phyloP scores from a whole-genome alignment of 2,888 invertebrate species.

The Platycheirus albimanus region DNA sequence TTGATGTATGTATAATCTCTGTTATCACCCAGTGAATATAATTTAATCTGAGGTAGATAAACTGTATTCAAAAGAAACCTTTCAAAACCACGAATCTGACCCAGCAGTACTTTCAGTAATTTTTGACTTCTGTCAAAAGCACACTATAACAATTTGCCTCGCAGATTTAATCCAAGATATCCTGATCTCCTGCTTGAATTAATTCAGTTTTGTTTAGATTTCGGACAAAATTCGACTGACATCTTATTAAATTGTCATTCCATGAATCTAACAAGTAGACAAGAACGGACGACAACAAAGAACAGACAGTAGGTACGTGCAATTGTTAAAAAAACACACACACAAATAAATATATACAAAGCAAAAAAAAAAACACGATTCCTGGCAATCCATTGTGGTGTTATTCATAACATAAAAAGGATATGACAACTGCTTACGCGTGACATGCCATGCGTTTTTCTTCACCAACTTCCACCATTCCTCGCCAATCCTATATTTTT shows the following conservation, averaged over 20 bases:
- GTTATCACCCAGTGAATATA: too few species aligned
- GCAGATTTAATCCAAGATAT: neutral
- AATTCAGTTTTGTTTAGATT: conserved; percentile 1
- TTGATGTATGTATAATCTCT: too few species aligned
- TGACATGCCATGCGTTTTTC: conserved; percentile 31
- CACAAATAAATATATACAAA: neutral
- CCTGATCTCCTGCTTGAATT: neutral
- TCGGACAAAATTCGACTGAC: conserved; percentile 17
- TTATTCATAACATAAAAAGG: conserved; percentile 38
- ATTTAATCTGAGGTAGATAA: too few species aligned
- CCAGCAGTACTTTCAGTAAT: neutral
- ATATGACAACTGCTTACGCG: conserved; percentile 65
- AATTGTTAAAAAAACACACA: neutral
- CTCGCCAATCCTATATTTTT: neutral
- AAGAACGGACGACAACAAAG: conserved; percentile 1
- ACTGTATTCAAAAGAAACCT: neutral
- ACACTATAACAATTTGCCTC: neutral
- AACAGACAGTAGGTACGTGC: conserved; percentile 31
- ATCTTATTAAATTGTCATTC: conserved; percentile 65
- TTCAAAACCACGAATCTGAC: neutral
- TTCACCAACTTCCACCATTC: too few species aligned
- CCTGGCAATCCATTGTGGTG: conserved; percentile 32
- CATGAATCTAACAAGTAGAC: neutral
- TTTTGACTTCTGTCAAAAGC: neutral
- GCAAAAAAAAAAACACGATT: neutral